Percentiles rank a stretch among this genome's conserved stretches.
Evolutionary conservation across 1,140 invertebrate genomes (phyloP).

Genomic region (Phthorimaea operculella): DNA sequence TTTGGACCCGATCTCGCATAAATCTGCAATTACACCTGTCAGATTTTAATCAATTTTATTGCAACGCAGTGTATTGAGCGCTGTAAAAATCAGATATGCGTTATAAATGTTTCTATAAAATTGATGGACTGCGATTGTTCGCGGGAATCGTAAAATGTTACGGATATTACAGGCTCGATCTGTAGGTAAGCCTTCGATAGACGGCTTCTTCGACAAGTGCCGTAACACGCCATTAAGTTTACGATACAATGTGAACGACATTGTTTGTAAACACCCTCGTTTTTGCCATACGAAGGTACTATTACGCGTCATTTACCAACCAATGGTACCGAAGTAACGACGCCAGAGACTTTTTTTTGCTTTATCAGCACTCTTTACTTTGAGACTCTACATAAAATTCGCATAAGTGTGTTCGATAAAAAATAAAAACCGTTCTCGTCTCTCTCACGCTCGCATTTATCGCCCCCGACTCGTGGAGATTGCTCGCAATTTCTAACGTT

Average conservation of each 20-base stretch:
- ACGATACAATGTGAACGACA: conserved; percentile 32
- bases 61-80: conserved; percentile 1
- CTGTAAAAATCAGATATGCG: neutral
- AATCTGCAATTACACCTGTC: neutral
- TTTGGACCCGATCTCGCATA: neutral
- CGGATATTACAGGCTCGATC: neutral
- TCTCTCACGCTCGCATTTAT: neutral
- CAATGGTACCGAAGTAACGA: conserved; percentile 55
- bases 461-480: neutral
- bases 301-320: conserved; percentile 49
- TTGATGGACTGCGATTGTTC: neutral
- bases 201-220: neutral
- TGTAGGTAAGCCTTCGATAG: neutral
- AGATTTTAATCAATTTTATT: conserved; percentile 15
- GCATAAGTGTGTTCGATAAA: conserved; percentile 16
- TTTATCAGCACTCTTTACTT: conserved; percentile 29
- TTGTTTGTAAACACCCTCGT: conserved; percentile 39
- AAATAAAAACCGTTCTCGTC: neutral
- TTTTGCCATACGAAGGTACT: conserved; percentile 38
- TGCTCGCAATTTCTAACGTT: neutral
- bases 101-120: neutral
- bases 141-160: neutral
- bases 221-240: conserved; percentile 40
- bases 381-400: conserved; percentile 22
- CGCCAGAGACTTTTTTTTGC: conserved; percentile 26